These are phyloP conservation scores for Idaea biselata DNA, from an alignment of 2,888 invertebrate species.

Conservation along the genomic window DNA sequence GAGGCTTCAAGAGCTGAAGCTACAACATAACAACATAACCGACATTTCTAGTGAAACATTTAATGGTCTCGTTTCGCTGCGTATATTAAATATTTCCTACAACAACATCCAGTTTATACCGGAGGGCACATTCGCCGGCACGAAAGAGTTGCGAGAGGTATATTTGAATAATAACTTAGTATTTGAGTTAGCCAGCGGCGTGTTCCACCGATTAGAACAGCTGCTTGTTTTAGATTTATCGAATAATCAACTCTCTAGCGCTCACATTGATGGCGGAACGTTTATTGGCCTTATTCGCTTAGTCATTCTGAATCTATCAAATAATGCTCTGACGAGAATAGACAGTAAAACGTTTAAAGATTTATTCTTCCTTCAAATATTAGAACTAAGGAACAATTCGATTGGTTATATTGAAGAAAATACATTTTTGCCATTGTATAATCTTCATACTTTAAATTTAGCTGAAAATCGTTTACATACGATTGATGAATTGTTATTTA, in stretches of 20 bases:
- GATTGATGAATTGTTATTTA: constrained; percentile 89
- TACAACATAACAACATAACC: constrained; percentile 91
- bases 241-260: constrained; percentile 91
- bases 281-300: constrained; percentile 92
- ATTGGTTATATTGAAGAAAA: constrained; percentile 93
- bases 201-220: constrained; percentile 92
- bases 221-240: constrained; percentile 92
- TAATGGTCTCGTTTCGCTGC: constrained; percentile 87
- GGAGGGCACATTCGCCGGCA: constrained; percentile 89
- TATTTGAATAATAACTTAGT: constrained; percentile 93
- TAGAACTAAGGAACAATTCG: constrained; percentile 92
- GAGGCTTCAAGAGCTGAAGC: constrained; percentile 87
- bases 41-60: constrained; percentile 90
- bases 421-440: constrained; percentile 92
- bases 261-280: constrained; percentile 91
- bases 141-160: constrained; percentile 90
- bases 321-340: constrained; percentile 91
- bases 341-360: constrained; percentile 93
- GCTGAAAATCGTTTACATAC: constrained; percentile 93
- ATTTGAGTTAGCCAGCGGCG: constrained; percentile 89
- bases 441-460: constrained; percentile 93
- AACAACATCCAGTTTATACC: constrained; percentile 91
- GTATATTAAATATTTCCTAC: constrained; percentile 91
- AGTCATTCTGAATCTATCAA: constrained; percentile 91
- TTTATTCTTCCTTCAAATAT: constrained; percentile 91